Base-by-base conservation (phyloP, 2,888 invertebrate species). In the Altica lythri region DNA sequence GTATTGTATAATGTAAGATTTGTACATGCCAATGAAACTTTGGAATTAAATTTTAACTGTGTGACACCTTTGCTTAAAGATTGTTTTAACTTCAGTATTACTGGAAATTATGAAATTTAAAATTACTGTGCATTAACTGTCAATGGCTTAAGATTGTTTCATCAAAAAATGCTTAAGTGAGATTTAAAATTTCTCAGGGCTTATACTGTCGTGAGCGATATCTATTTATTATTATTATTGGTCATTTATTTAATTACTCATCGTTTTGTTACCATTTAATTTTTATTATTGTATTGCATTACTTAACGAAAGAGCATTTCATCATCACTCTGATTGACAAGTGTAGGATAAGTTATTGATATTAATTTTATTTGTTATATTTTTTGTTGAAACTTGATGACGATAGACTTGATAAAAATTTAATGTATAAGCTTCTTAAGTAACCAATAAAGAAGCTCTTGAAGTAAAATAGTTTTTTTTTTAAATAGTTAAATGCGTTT, bases 381-480 rank as follows among this genome's bases (percentile, higher is more conserved):
- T 68, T 65, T 62, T 64, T 53, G 55, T 67, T 68, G 61, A 40
- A 12, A 71, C 66, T 72, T 74, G 72, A 72, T 74, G 73, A 73
- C 69, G 72, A 74, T 75, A 72, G 71, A 75, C 75, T 75, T 74
- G 75, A 70, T 69, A 34, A 67, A 69, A 40, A 68, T 66, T 68
- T 68, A 68, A 68, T 73, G 66, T 72, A 70, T 66, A 68, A 69
- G 73, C 75, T 75, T 75, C 75, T 72, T 66, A 71, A 40, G 58
- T 73, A 72, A 68, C 67, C 71, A 74, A 72, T 74, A 75, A 73
- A 74, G 72, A 60, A 72, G 71, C 70, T 71, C 69, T 64, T 44
- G 53, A 63, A 61, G 45, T 40, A 40, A 22, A 2, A 2, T 29
- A 3, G 12, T 40, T 4, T 40, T 40, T 35, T 29, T n/a, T 29